Base-by-base conservation (phyloP, 2,888 invertebrate genomes). In the Microctonus brassicae region DNA sequence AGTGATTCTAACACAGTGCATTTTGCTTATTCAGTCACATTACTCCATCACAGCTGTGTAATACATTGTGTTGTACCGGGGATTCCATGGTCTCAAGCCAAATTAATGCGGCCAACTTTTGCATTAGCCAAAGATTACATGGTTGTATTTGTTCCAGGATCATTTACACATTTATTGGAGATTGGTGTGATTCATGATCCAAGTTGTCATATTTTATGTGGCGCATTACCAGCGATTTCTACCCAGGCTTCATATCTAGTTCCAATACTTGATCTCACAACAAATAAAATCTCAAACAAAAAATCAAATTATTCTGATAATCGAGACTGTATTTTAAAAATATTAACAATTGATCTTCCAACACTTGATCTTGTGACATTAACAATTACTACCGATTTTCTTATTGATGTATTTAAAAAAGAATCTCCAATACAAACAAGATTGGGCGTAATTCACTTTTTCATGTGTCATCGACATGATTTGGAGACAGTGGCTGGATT, bases 161-260 rank as follows among this genome's bases (percentile, higher is more conserved):
- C 95, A 34, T 97, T 96, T 88, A 93, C 94, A 0, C 96, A 97
- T 83, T 88, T 97, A 29, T 89, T 97, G 67, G 97, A 97, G 88
- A 93, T 96, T 61, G 94, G 95, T 3, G 88, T 93, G 10, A 91
- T 92, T 80, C 96, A 96, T 86, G 95, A 96, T 84, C 96, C 96
- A 0, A 93, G 93, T 79, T 94, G 94, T 79, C 95, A 95, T 82
- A 91, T 95, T 66, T 91, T 94, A 0, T 90, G 93, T 52, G 84
- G 82, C 20, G 92, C 94, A 0, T 89, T 92, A 0, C 87, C 88
- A 73, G 91, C 91, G 52, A 88, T 89, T 52, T 88, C 89, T n/a
- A 88, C 89, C 1, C 88, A 89, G 20, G 89, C 91, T 3, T 91
- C 91, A 0, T 91, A 93, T 77, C 88, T 94, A n/a, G 92, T 94